Base-by-base conservation (phyloP, 2,113 vertebrate species). In the Naja naja region DNA sequence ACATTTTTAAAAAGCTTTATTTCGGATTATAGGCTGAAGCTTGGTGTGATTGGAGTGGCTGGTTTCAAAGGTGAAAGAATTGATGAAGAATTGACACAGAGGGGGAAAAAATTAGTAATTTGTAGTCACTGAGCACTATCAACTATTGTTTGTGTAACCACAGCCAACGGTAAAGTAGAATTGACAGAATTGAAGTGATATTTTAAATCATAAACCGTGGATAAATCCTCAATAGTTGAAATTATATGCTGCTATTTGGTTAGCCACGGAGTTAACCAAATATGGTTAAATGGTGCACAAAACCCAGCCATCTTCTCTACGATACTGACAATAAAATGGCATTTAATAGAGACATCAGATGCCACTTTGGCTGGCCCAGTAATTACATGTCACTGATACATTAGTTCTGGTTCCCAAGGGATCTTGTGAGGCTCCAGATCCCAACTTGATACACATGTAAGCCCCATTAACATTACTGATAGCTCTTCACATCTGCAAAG, bases 391-490 rank as follows among this genome's bases (percentile, higher is more conserved):
- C 60, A 96, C 93, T 92, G 93, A 90, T 91, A 93, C 90, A 94
- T 93, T 89, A 89, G 88, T n/a, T 53, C 88, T 89, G 56, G 88
- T 16, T 69, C 55, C 45, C 86, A 43, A 52, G 56, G 25, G 86
- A 93, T 92, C 95, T 92, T 93, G 93, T 81, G 95, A 94, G 94
- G 96, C 87, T 49, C 56, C 88, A 20, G 20, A 43, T 91, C 43
- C 54, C 69, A 88, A 94, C 92, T 60, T 56, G 16, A 91, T 94
- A 90, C 49, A 90, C 89, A 74, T 60, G 55, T 74, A 96, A 91
- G 86, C 94, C 47, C 94, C 87, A 97, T 94, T 96, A 96, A 95
- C 94, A 90, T 92, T 90, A 96, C 96, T 95, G 96, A 97, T 94
- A 96, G 91, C 92, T 94, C 69, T 60, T 93, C 90, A 88, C 74